phyloP scores from a whole-genome alignment of 2,113 vertebrate species.

The Callithrix jacchus region DNA sequence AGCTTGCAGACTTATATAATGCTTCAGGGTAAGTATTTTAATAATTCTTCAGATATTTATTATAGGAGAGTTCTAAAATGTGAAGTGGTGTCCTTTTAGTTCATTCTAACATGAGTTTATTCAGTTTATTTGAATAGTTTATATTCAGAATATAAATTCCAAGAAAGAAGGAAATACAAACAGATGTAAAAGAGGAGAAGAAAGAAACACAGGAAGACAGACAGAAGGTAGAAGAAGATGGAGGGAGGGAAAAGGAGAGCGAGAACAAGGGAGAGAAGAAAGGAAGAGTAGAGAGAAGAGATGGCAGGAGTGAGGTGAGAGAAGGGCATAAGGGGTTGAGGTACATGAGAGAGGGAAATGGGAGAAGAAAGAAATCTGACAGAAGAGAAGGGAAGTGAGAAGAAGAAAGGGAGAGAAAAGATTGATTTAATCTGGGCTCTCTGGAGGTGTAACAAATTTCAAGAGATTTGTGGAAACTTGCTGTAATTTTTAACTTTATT shows the following conservation, averaged over 20 bases:
- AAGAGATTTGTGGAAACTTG: constrained; percentile 30
- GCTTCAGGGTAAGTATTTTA: constrained; percentile 91
- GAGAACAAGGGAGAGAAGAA: background rate
- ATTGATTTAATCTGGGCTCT: background rate
- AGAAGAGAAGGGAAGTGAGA: background rate
- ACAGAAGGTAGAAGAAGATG: background rate
- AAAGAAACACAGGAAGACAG: background rate
- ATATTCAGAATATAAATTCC: background rate
- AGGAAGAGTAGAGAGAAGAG: background rate
- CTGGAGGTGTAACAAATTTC: background rate
- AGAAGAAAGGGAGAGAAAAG: background rate
- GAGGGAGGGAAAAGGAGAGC: too few species aligned
- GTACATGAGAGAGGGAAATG: background rate
- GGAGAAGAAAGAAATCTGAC: background rate
- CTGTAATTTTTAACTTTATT: background rate
- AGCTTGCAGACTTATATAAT: constrained; percentile 91
- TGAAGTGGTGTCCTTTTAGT: constrained; percentile 29
- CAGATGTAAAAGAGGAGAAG: background rate
- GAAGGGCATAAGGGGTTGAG: background rate
- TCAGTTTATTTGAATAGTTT: background rate
- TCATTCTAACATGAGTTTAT: constrained; percentile 18
- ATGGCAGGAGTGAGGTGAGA: background rate
- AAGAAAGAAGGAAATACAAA: background rate
- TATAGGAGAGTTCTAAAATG: background rate
- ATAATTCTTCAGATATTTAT: background rate